Conservation (phyloP, 2,797 vertebrate genomes). For the Numenius phaeopus region DNA sequence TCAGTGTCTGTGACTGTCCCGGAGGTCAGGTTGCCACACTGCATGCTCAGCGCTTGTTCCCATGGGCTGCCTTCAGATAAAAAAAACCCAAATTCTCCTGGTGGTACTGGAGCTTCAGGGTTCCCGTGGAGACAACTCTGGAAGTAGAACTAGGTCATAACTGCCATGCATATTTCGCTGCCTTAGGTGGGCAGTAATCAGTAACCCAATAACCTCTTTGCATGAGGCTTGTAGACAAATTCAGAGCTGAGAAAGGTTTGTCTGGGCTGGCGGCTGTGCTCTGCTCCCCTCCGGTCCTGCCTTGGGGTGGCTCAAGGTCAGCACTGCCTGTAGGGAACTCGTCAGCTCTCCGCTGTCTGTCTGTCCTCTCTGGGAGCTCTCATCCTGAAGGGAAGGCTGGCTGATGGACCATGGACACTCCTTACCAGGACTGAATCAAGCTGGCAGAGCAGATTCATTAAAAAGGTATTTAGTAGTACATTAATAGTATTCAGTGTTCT, state of each 20-base stretch:
- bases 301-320: neutral
- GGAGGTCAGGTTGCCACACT: neutral
- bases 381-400: neutral
- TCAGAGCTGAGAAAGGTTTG: neutral
- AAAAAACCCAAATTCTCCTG: fast-evolving
- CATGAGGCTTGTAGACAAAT: neutral
- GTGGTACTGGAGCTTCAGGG: neutral
- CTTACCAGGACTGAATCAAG: neutral
- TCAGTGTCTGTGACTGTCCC: fast-evolving
- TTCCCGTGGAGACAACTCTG: neutral
- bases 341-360: neutral
- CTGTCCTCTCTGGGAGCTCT: neutral
- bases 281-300: neutral
- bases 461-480: neutral
- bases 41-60: neutral
- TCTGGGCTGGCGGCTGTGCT: neutral
- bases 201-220: fast-evolving
- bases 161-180: fast-evolving
- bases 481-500: neutral
- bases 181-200: fast-evolving
- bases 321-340: neutral
- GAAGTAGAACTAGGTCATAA: neutral
- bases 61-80: neutral
- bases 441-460: neutral
- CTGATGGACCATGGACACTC: neutral